These are phyloP conservation scores for Schizotus pectinicornis DNA, from an alignment of 2,888 invertebrate genomes.

Conservation along the genomic window DNA sequence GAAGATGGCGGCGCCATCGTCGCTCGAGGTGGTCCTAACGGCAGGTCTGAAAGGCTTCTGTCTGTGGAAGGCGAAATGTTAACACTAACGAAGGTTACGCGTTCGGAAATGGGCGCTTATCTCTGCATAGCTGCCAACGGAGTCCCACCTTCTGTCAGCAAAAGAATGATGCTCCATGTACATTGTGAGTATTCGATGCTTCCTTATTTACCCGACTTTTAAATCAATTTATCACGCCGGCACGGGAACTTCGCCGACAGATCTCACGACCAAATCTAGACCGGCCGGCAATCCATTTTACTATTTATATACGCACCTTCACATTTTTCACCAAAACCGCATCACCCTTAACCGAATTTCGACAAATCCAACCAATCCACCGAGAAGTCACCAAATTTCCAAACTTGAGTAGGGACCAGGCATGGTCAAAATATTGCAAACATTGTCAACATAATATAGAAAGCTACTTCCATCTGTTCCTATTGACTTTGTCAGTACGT, in stretches of 20 bases:
- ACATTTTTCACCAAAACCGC: neutral
- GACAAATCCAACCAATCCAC: too few species aligned
- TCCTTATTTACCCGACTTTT: constrained; percentile 3
- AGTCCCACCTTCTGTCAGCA: constrained; percentile 87
- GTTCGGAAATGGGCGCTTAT: constrained; percentile 89
- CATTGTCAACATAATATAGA: too few species aligned
- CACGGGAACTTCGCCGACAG: neutral
- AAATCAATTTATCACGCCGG: constrained; percentile 8
- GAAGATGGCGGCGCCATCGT: constrained; percentile 87
- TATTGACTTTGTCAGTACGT: too few species aligned
- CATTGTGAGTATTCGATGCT: constrained; percentile 75
- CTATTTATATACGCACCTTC: constrained; percentile 3
- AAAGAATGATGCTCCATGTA: constrained; percentile 88
- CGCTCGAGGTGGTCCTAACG: constrained; percentile 73
- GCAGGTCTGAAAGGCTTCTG: constrained; percentile 78
- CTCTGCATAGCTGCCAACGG: constrained; percentile 89
- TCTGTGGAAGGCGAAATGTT: constrained; percentile 81
- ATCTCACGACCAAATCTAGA: constrained; percentile 6
- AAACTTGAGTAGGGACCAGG: too few species aligned
- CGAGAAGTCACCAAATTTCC: too few species aligned
- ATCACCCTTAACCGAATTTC: too few species aligned
- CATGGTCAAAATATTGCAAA: too few species aligned
- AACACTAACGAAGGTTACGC: constrained; percentile 82
- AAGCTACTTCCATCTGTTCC: too few species aligned
- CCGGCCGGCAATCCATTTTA: constrained; percentile 8